These are phyloP conservation scores for Pasiphila rectangulata DNA, from an alignment of 2,888 invertebrate species.

Conservation along the genomic window DNA sequence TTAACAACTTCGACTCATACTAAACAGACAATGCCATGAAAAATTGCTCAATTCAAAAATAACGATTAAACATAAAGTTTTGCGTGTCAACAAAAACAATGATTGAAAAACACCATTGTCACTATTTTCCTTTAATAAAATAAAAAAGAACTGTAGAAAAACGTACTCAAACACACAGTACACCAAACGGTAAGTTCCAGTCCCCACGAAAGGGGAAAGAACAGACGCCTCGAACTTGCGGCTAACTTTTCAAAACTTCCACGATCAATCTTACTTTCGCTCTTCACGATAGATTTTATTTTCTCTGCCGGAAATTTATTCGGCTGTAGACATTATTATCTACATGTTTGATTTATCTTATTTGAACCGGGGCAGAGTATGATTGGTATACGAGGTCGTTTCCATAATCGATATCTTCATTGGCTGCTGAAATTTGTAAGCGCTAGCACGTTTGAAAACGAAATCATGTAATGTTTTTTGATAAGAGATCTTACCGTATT, in stretches of 20 bases:
- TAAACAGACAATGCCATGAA: no score
- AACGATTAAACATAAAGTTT: background rate
- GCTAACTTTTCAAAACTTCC: constrained; percentile 59
- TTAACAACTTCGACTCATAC: no score
- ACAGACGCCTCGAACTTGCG: constrained; percentile 27
- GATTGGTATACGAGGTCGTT: constrained; percentile 33
- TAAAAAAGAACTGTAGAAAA: background rate
- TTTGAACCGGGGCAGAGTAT: constrained; percentile 31
- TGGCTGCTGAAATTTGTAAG: constrained; percentile 20
- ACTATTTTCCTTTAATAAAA: background rate
- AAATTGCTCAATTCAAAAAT: background rate
- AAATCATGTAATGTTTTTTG: constrained; percentile 2
- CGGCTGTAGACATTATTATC: constrained; percentile 48
- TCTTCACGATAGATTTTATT: constrained; percentile 66
- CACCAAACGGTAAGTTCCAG: constrained; percentile 15
- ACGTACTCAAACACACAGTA: constrained; percentile 8
- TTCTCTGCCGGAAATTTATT: constrained; percentile 46
- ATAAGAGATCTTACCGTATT: background rate
- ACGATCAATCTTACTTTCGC: constrained; percentile 72
- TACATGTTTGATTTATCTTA: constrained; percentile 44
- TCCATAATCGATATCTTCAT: constrained; percentile 34
- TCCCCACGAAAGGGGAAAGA: constrained; percentile 24
- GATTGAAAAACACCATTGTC: background rate
- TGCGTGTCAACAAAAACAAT: background rate
- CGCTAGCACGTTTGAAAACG: constrained; percentile 21